These are phyloP conservation scores for Sparus aurata DNA, from an alignment of 2,797 vertebrate genomes.

Conservation along the genomic window DNA sequence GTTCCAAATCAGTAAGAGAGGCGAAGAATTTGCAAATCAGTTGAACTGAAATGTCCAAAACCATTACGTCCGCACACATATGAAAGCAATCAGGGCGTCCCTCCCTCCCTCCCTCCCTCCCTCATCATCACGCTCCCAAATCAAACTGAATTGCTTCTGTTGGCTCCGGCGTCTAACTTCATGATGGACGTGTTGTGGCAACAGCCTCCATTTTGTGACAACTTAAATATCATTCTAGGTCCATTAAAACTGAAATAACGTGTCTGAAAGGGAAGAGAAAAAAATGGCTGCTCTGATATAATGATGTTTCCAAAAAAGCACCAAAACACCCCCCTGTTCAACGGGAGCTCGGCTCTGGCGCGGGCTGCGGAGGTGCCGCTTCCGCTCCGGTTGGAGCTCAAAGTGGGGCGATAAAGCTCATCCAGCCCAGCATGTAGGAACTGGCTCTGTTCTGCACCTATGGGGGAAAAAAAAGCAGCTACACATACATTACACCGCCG, in stretches of 20 bases:
- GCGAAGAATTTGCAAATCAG: slow-evolving; percentile 7
- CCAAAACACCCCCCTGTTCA: slow-evolving; percentile 8
- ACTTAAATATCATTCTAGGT: slow-evolving; percentile 55
- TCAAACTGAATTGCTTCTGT: slow-evolving; percentile 47
- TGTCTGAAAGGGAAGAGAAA: slow-evolving; percentile 24
- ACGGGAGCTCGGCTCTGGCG: no score
- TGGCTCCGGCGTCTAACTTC: slow-evolving; percentile 40
- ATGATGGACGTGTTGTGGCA: slow-evolving; percentile 59
- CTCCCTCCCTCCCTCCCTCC: slow-evolving; percentile 3
- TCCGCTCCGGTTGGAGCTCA: background rate
- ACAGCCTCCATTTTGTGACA: slow-evolving; percentile 51
- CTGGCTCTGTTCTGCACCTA: slow-evolving; percentile 17
- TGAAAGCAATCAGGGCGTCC: slow-evolving; percentile 64
- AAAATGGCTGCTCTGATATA: slow-evolving; percentile 20
- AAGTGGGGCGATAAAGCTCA: slow-evolving; percentile 33
- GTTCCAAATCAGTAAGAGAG: slow-evolving; percentile 2
- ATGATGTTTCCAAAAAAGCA: slow-evolving; percentile 6
- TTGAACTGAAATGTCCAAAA: slow-evolving; percentile 13
- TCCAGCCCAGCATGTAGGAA: slow-evolving; percentile 4
- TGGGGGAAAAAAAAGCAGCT: slow-evolving; percentile 41
- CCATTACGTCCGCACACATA: slow-evolving; percentile 52
- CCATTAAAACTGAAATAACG: slow-evolving; percentile 56
- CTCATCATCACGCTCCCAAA: slow-evolving; percentile 32
- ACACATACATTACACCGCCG: slow-evolving; percentile 4
- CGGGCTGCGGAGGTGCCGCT: background rate